A percentile compares a stretch with the other conserved stretches of the same genome.
Evolutionary conservation across 2,797 vertebrate species (phyloP).

Genomic region (Microtus obscurus): DNA sequence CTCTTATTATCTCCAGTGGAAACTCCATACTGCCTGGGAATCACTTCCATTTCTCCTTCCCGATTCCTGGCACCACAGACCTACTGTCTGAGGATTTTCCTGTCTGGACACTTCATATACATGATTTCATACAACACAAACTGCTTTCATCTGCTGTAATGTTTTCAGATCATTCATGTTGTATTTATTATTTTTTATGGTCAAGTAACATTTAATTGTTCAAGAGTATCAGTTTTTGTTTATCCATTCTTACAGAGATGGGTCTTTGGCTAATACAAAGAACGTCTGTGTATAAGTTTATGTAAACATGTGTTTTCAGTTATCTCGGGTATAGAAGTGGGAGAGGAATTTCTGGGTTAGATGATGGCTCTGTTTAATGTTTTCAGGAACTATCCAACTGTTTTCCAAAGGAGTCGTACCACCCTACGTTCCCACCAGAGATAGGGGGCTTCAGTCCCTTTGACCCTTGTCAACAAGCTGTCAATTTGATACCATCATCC

Average conservation of each 20-base stretch:
- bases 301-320: background rate
- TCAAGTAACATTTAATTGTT: constrained; percentile 27
- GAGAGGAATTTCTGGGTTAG: background rate
- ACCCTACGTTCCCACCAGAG: background rate
- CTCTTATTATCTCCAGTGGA: background rate
- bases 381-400: background rate
- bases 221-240: constrained; percentile 35
- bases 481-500: background rate
- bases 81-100: background rate
- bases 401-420: background rate
- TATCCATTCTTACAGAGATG: background rate
- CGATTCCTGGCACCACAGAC: background rate
- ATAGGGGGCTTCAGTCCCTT: background rate
- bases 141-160: constrained; percentile 17
- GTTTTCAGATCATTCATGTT: background rate
- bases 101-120: constrained; percentile 36
- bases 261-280: background rate
- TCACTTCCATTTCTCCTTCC: background rate
- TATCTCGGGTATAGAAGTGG: background rate
- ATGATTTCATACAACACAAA: background rate
- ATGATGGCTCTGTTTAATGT: constrained; percentile 51
- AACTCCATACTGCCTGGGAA: background rate
- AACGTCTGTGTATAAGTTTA: background rate
- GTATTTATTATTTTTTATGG: constrained; percentile 15
- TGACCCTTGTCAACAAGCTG: background rate